phyloP scores from a whole-genome alignment of 2,797 vertebrate genomes.

The Falco concolor region DNA sequence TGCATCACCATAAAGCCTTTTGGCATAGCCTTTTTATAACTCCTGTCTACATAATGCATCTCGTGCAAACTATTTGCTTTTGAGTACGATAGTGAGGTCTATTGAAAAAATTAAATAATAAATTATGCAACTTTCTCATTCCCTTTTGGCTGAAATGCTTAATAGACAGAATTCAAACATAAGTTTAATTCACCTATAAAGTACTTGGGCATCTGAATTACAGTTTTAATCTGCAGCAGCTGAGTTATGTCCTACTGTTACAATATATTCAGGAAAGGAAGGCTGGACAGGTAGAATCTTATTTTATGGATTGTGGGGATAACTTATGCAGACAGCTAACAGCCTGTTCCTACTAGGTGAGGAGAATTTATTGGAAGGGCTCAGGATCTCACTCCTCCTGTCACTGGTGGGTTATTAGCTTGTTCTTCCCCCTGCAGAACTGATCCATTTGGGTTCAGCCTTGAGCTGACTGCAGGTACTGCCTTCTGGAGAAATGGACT shows the following conservation, averaged over 20 bases:
- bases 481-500: not conserved
- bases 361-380: constrained; percentile 8
- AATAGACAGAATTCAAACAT: constrained; percentile 21
- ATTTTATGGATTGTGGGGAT: not conserved
- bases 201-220: constrained; percentile 33
- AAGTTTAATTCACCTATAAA: constrained; percentile 38
- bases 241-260: constrained; percentile 26
- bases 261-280: not conserved
- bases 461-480: not conserved
- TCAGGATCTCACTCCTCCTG: not conserved
- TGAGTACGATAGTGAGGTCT: not conserved
- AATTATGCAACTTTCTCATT: constrained; percentile 11
- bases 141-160: constrained; percentile 16
- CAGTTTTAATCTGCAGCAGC: constrained; percentile 36
- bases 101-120: constrained; percentile 23
- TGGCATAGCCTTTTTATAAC: not conserved
- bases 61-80: constrained; percentile 17
- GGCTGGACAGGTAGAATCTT: not conserved
- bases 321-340: constrained; percentile 33
- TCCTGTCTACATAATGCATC: not conserved
- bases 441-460: not conserved
- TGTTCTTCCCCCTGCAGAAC: not conserved
- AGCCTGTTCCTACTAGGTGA: not conserved
- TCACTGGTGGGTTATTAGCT: not conserved
- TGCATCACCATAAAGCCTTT: not conserved